phyloP scores from a whole-genome alignment of 2,888 invertebrate genomes.

The Theretra japonica region DNA sequence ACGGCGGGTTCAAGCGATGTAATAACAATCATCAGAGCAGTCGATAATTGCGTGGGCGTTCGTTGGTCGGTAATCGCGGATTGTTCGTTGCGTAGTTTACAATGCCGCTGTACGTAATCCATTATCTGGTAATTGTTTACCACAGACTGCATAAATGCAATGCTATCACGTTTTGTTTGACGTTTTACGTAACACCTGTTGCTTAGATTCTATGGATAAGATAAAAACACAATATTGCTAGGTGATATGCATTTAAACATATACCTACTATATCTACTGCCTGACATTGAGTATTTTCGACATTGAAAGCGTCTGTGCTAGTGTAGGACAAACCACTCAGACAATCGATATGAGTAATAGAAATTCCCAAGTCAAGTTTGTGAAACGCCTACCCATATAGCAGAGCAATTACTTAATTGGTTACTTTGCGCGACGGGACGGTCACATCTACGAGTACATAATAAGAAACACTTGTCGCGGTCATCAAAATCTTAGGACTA shows the following conservation, averaged over 20 bases:
- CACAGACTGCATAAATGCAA: conserved; percentile 6
- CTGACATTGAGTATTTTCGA: conserved; percentile 3
- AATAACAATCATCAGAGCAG: not conserved
- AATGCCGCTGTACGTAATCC: conserved; percentile 18
- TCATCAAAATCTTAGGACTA: too few species aligned
- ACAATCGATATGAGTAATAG: conserved; percentile 1
- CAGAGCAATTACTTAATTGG: conserved; percentile 5
- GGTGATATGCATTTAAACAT: not conserved
- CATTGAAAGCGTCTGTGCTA: not conserved
- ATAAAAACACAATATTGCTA: not conserved
- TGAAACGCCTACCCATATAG: not conserved
- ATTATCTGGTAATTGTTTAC: conserved; percentile 24
- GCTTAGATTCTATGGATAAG: not conserved
- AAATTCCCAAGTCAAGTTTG: not conserved
- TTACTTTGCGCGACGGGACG: not conserved
- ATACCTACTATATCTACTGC: not conserved
- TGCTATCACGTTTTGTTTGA: conserved; percentile 18
- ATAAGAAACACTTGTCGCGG: not conserved
- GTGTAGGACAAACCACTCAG: not conserved
- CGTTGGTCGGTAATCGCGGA: not conserved
- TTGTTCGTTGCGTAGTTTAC: conserved; percentile 11
- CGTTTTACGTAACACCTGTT: conserved; percentile 1
- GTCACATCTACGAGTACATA: too few species aligned
- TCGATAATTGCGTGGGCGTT: conserved; percentile 17
- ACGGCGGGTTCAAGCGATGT: not conserved